Evolutionary conservation across 2,888 invertebrate genomes (phyloP), one percentile per base, ranked within the genome.

Genomic region (Polydesmus complanatus): DNA sequence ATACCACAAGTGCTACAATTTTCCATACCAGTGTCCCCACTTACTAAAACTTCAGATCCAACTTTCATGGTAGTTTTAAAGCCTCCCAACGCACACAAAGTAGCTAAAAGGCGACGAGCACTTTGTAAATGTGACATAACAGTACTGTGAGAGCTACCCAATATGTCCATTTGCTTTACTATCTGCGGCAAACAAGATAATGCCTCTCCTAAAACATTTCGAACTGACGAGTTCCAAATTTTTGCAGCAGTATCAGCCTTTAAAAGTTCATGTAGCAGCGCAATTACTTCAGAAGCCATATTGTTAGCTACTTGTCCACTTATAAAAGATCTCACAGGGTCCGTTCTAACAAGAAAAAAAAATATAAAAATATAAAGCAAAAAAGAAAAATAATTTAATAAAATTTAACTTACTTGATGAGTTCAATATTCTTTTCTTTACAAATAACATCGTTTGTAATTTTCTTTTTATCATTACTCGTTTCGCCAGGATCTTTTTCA

Each of bases 261-360:
- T 56, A 73, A 65, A 21, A 74, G 66, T 62, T 71, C 68, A 65
- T 73, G 72, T 1, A 74, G 67, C 8, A 74, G 66, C 14, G 70
- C 71, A 37, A 74, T 73, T 60, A 74, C 72, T 65, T 74, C 73
- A 0, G 72, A 71, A 18, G 74, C 73, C 72, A 74, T 72, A 60
- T 70, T 73, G 67, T 74, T 73, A 23, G 74, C 73, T 27, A 74
- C 74, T 61, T 74, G 72, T 21, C 73, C 73, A 68, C 73, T 73
- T 64, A 74, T 71, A 65, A 74, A 74, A 2, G 72, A 71, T 47
- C 74, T 67, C 3, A 73, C 69, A 22, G 73, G 73, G 64, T 74
- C 73, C 60, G 69, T 72, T 57, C 72, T 73, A 58, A 21, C 19
- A 61, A 14, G 1, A 23, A 5, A 18, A 14, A 25, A 49, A 49